Evolutionary conservation across 2,888 invertebrate genomes (phyloP).

Genomic region (Stenolophus ochropezus): DNA sequence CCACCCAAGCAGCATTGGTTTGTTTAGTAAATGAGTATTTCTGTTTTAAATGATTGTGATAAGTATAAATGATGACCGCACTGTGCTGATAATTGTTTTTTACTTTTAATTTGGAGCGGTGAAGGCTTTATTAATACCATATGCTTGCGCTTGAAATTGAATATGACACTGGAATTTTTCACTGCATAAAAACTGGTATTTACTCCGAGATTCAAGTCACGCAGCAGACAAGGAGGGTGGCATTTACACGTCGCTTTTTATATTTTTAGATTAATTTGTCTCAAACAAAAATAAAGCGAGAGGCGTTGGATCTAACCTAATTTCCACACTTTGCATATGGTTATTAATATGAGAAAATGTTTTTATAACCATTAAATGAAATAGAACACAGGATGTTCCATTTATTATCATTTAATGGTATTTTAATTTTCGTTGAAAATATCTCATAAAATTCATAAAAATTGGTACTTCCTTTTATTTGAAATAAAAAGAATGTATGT

Average conservation of each 20-base stretch:
- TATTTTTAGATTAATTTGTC: constrained; percentile 1
- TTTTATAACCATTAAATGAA: background rate
- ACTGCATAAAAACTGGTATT: background rate
- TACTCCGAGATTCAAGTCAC: background rate
- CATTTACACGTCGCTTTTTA: background rate
- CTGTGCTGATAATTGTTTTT: constrained; percentile 21
- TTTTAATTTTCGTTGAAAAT: background rate
- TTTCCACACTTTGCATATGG: background rate
- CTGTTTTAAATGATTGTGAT: constrained; percentile 6
- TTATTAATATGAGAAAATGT: background rate
- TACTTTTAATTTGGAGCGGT: constrained; percentile 12
- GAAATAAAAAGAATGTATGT: too few species aligned
- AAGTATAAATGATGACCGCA: constrained; percentile 11
- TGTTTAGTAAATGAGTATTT: constrained; percentile 26
- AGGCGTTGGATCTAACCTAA: background rate
- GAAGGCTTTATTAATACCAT: constrained; percentile 37
- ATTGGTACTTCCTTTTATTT: too few species aligned
- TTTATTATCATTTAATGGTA: background rate
- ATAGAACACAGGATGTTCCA: background rate
- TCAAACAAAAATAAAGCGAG: background rate
- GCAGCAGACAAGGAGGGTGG: background rate
- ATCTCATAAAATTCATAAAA: background rate
- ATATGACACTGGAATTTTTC: constrained; percentile 13
- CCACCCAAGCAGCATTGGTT: constrained; percentile 18
- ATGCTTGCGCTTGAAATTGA: constrained; percentile 17